phyloP scores from a whole-genome alignment of 2,888 invertebrate species.

The Dolichomitus sp. region DNA sequence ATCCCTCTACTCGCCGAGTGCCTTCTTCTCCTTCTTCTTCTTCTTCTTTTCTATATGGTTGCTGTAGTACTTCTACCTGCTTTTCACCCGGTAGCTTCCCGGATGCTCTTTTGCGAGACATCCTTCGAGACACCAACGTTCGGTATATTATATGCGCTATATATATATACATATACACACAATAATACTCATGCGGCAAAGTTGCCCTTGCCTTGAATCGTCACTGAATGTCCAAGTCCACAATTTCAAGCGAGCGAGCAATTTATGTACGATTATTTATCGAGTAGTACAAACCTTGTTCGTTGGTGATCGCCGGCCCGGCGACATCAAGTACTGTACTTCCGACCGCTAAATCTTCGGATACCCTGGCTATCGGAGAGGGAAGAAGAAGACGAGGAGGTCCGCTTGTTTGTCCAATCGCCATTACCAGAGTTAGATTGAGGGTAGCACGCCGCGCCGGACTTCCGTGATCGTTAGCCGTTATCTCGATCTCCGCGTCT shows the following conservation, averaged over 20 bases:
- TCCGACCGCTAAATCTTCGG: slow-evolving; percentile 92
- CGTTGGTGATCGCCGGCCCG: slow-evolving; percentile 90
- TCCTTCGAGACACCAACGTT: slow-evolving; percentile 53
- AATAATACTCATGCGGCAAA: slow-evolving; percentile 22
- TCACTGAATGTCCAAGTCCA: slow-evolving; percentile 40
- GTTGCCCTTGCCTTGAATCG: slow-evolving; percentile 29
- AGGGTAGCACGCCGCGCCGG: slow-evolving; percentile 91
- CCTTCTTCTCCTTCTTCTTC: slow-evolving; percentile 64
- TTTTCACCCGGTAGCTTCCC: slow-evolving; percentile 65
- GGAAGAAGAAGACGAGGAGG: slow-evolving; percentile 94
- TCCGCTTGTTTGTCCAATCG: slow-evolving; percentile 92
- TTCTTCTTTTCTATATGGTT: slow-evolving; percentile 62
- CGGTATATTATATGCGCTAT: slow-evolving; percentile 38
- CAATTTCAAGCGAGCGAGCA: slow-evolving; percentile 20
- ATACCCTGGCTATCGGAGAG: slow-evolving; percentile 92
- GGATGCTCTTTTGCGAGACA: slow-evolving; percentile 64
- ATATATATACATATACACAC: slow-evolving; percentile 13
- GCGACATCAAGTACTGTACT: slow-evolving; percentile 93
- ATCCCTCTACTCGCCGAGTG: slow-evolving; percentile 69
- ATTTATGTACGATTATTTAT: slow-evolving; percentile 59
- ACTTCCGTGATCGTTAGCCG: slow-evolving; percentile 95
- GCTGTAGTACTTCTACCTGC: slow-evolving; percentile 63
- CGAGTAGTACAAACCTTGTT: slow-evolving; percentile 87
- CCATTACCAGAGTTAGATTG: slow-evolving; percentile 89
- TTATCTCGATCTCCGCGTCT: slow-evolving; percentile 90